Percentiles rank a stretch among this genome's conserved stretches.
Evolutionary conservation across 2,888 invertebrate genomes (phyloP).

Genomic region (Eilema depressum): DNA sequence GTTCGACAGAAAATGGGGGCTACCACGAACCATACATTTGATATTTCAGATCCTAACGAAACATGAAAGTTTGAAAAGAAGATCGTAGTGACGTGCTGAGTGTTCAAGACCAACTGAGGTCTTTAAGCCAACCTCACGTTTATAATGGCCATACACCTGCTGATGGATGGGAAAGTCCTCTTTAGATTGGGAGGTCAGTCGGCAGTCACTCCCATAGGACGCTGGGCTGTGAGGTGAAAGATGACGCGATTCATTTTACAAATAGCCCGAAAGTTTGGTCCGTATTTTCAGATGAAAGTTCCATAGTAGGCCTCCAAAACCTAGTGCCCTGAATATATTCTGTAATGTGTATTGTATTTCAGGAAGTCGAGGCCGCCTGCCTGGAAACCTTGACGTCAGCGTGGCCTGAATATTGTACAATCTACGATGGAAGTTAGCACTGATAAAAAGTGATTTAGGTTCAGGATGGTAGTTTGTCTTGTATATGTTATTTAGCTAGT

Average conservation of each 20-base stretch:
- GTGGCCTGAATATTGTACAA: not conserved
- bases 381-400: slow-evolving; percentile 4
- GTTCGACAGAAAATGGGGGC: not conserved
- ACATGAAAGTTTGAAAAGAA: not conserved
- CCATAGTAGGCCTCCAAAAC: not conserved
- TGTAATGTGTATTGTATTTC: not conserved
- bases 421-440: slow-evolving; percentile 1
- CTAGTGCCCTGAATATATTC: not conserved
- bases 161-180: too few relatives aligned
- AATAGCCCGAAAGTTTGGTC: not conserved
- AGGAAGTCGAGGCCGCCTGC: not conserved
- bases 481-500: not conserved
- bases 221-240: too few relatives aligned
- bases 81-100: too few relatives aligned
- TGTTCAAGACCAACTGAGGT: too few relatives aligned
- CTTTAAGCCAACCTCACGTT: too few relatives aligned
- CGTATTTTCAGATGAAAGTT: not conserved
- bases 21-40: not conserved
- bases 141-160: too few relatives aligned
- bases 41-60: not conserved
- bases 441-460: slow-evolving; percentile 1
- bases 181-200: too few relatives aligned
- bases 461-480: not conserved
- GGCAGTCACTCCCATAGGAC: too few relatives aligned
- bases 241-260: not conserved